Percentiles rank a stretch among this genome's conserved stretches.
Evolutionary conservation across 2,797 vertebrate genomes (phyloP).

Genomic region (Coilia nasus): DNA sequence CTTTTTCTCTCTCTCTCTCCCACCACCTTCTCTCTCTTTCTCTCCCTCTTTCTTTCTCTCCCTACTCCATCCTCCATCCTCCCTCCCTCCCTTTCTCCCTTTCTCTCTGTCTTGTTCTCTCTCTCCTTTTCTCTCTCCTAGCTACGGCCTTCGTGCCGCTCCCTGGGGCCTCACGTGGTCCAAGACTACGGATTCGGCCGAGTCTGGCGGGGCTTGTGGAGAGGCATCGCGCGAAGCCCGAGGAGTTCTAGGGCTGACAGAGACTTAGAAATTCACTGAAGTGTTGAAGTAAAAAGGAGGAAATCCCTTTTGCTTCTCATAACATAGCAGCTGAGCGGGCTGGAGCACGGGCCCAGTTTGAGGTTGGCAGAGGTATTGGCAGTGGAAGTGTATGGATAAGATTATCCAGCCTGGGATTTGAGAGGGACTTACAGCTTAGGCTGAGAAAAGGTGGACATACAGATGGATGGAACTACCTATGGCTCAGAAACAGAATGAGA

Average conservation of each 20-base stretch:
- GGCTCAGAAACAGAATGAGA: not conserved
- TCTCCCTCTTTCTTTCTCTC: not conserved
- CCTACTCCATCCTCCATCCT: not conserved
- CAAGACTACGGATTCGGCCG: conserved; percentile 1
- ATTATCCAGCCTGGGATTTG: conserved; percentile 74
- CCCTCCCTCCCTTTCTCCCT: not conserved
- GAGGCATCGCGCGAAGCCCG: not conserved
- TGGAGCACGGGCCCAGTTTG: conserved; percentile 63
- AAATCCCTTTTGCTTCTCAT: conserved; percentile 70
- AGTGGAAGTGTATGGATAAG: conserved; percentile 72
- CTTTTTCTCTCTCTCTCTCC: not conserved
- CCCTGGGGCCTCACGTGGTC: not conserved
- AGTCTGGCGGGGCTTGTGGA: not conserved
- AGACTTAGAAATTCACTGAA: conserved; percentile 59
- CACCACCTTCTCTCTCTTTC: not conserved
- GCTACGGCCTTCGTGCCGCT: not conserved
- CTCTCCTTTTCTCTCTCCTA: not conserved
- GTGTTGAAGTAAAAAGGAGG: conserved; percentile 58
- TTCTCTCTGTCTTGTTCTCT: not conserved
- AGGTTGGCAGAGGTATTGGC: conserved; percentile 65
- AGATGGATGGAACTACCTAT: conserved; percentile 42
- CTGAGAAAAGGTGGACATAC: conserved; percentile 66
- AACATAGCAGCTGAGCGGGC: conserved; percentile 70
- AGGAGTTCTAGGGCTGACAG: not conserved
- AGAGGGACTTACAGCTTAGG: conserved; percentile 65